These are phyloP conservation scores for Enoplosus armatus DNA, from an alignment of 2,797 vertebrate species.

Conservation along the genomic window DNA sequence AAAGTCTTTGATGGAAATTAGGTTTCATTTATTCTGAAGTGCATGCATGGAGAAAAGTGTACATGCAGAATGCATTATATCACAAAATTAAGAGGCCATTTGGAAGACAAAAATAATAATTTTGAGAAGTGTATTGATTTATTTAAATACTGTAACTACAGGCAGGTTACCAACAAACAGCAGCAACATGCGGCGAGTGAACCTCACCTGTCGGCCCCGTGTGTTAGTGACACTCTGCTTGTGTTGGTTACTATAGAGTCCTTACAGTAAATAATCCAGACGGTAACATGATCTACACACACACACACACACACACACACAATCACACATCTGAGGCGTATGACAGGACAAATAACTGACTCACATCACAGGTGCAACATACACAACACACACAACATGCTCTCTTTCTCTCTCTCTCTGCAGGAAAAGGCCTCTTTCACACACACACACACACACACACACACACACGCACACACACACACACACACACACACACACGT, in stretches of 20 bases:
- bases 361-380: constrained; percentile 47
- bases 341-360: constrained; percentile 33
- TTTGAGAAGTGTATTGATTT: background rate
- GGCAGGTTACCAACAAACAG: constrained; percentile 10
- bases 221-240: constrained; percentile 23
- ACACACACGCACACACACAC: too few species aligned
- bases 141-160: background rate
- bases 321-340: constrained; percentile 17
- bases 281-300: constrained; percentile 35
- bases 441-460: background rate
- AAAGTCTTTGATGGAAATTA: background rate
- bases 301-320: constrained; percentile 3
- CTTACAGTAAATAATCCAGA: constrained; percentile 46
- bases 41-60: background rate
- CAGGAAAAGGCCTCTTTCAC: constrained; percentile 10
- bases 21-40: constrained; percentile 4
- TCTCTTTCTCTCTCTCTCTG: background rate
- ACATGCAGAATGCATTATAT: background rate
- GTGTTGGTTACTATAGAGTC: constrained; percentile 39
- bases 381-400: background rate
- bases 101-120: background rate
- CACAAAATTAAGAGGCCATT: background rate
- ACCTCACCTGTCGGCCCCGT: constrained; percentile 1
- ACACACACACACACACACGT: background rate
- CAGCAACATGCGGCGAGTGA: background rate